phyloP scores from a whole-genome alignment of 2,113 vertebrate genomes.

The Myxocyprinus asiaticus region DNA sequence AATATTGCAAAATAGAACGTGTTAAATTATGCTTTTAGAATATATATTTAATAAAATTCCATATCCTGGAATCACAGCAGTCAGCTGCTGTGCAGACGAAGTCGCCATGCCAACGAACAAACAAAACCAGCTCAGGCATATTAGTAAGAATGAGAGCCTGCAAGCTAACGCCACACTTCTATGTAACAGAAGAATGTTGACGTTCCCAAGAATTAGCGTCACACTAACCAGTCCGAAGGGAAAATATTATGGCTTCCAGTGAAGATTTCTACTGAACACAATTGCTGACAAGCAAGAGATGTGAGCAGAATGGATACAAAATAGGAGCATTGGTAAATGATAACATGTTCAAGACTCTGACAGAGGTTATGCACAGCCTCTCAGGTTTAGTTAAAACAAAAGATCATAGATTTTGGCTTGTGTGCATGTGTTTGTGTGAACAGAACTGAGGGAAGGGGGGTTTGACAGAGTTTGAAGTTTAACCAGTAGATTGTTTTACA shows the following conservation, averaged over 20 bases:
- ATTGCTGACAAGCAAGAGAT: background rate
- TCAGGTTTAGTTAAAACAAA: background rate
- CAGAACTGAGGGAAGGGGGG: background rate
- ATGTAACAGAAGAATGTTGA: conserved; percentile 27
- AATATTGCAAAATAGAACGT: background rate
- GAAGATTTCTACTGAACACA: background rate
- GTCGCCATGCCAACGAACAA: conserved; percentile 45
- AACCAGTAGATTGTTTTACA: conserved; percentile 41
- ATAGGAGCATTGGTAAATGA: conserved; percentile 13
- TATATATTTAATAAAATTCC: background rate
- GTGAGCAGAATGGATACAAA: background rate
- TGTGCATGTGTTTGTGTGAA: conserved; percentile 9
- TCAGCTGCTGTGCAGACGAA: conserved; percentile 31
- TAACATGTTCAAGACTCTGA: conserved; percentile 7
- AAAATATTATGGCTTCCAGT: conserved; percentile 35
- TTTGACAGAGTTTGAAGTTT: conserved; percentile 38
- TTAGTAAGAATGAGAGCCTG: conserved; percentile 11
- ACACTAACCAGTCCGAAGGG: conserved; percentile 11
- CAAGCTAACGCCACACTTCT: conserved; percentile 18
- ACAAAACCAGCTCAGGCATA: conserved; percentile 34
- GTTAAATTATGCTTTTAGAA: background rate
- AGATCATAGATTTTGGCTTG: background rate
- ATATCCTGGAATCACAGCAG: conserved; percentile 19
- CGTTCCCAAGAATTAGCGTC: conserved; percentile 22
- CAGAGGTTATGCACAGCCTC: background rate